Conservation (phyloP, 2,888 invertebrate genomes). For the Eupeodes luniger region DNA sequence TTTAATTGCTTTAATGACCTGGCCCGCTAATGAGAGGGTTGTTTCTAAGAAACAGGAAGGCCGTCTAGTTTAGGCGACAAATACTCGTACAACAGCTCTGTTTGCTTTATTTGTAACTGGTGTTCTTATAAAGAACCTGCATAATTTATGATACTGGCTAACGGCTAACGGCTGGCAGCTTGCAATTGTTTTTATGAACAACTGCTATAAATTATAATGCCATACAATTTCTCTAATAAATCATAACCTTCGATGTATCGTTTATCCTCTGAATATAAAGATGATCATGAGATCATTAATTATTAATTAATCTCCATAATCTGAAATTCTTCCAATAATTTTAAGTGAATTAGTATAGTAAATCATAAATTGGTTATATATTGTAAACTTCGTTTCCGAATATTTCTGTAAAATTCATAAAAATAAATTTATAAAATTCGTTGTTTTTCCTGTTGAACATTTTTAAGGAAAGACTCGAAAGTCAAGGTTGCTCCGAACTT, state of each 20-base stretch:
- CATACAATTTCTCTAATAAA: conserved; percentile 57
- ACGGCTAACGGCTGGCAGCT: background rate
- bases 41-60: conserved; percentile 26
- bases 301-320: conserved; percentile 64
- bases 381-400: no score
- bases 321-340: conserved; percentile 58
- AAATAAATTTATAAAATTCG: no score
- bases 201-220: conserved; percentile 51
- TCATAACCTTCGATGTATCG: conserved; percentile 50
- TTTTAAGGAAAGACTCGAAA: no score
- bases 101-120: background rate
- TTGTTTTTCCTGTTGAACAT: no score
- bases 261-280: conserved; percentile 27
- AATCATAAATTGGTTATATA: conserved; percentile 52
- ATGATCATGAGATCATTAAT: conserved; percentile 34
- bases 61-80: background rate
- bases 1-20: conserved; percentile 73
- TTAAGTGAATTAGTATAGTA: conserved; percentile 31
- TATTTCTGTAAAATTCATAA: no score
- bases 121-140: conserved; percentile 27
- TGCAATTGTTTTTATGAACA: conserved; percentile 51
- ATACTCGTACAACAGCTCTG: background rate
- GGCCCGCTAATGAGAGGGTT: conserved; percentile 53
- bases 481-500: no score
- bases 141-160: conserved; percentile 35